phyloP scores from a whole-genome alignment of 2,797 vertebrate species.

The Galago senegalensis region DNA sequence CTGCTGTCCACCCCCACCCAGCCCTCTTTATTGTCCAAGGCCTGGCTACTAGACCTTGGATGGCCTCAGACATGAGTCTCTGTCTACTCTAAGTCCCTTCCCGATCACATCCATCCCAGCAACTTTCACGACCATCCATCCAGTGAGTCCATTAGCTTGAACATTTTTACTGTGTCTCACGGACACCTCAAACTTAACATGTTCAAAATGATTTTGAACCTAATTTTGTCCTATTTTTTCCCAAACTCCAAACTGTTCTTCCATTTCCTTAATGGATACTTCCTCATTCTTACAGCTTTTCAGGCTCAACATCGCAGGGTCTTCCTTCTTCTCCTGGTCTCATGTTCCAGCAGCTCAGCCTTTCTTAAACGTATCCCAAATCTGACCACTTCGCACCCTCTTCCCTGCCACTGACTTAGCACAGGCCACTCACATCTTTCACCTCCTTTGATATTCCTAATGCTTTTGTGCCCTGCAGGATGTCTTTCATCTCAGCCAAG shows the following conservation, averaged over 20 bases:
- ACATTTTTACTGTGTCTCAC: neutral
- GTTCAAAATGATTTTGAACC: too few relatives aligned
- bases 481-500: neutral
- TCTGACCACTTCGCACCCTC: neutral
- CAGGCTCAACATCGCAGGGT: neutral
- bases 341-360: rapidly evolving
- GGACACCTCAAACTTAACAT: neutral
- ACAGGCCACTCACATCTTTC: rapidly evolving
- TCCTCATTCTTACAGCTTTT: neutral
- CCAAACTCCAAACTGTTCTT: rapidly evolving
- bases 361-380: neutral
- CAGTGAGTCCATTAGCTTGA: neutral
- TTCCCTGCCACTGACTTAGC: rapidly evolving
- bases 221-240: neutral
- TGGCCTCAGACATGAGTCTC: rapidly evolving
- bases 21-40: neutral
- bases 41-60: neutral
- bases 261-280: rapidly evolving
- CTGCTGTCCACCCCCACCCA: neutral
- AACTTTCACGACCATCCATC: neutral
- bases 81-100: rapidly evolving
- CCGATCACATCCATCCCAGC: rapidly evolving
- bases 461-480: neutral
- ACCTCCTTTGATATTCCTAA: too few relatives aligned
- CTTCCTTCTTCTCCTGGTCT: neutral